A percentile compares a stretch with the other conserved stretches of the same genome.
These are phyloP conservation scores for Lasioglossum albipes DNA, from an alignment of 1,140 invertebrate genomes.

Conservation along the genomic window DNA sequence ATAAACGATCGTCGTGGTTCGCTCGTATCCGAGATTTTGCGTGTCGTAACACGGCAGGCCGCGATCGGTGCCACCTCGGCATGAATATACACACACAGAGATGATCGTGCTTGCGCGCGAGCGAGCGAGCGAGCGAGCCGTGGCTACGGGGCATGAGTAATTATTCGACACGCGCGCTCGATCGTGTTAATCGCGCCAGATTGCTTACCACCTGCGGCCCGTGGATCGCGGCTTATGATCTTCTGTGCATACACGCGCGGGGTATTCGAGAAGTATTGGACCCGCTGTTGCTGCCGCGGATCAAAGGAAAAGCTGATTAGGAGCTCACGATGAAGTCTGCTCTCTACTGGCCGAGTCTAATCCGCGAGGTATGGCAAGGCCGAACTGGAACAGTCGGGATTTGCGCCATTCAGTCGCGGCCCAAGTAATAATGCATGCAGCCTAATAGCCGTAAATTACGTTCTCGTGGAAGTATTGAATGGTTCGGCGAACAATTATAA, in stretches of 20 bases:
- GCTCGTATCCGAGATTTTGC: conserved; percentile 43
- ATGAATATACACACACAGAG: not conserved
- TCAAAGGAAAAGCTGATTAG: conserved; percentile 58
- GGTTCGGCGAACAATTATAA: conserved; percentile 18
- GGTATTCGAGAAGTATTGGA: not conserved
- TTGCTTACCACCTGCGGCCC: conserved; percentile 45
- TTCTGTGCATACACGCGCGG: conserved; percentile 15
- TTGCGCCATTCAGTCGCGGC: conserved; percentile 7
- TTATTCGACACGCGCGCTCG: conserved; percentile 69
- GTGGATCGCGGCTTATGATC: conserved; percentile 50
- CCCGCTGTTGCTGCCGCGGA: conserved; percentile 16
- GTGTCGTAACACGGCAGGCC: conserved; percentile 45
- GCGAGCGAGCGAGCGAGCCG: not conserved
- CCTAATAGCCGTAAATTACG: conserved; percentile 6
- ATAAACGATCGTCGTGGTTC: conserved; percentile 50
- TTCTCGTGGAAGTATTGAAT: not conserved
- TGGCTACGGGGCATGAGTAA: conserved; percentile 60
- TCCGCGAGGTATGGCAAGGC: conserved; percentile 7
- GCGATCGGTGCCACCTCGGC: not conserved
- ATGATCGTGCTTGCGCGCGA: not conserved
- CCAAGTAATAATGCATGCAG: conserved; percentile 5
- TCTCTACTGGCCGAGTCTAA: conserved; percentile 1
- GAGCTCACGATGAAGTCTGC: conserved; percentile 25
- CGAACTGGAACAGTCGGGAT: not conserved
- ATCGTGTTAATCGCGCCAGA: conserved; percentile 65